phyloP scores from a whole-genome alignment of 2,888 invertebrate species.

The Calameuta filiformis region DNA sequence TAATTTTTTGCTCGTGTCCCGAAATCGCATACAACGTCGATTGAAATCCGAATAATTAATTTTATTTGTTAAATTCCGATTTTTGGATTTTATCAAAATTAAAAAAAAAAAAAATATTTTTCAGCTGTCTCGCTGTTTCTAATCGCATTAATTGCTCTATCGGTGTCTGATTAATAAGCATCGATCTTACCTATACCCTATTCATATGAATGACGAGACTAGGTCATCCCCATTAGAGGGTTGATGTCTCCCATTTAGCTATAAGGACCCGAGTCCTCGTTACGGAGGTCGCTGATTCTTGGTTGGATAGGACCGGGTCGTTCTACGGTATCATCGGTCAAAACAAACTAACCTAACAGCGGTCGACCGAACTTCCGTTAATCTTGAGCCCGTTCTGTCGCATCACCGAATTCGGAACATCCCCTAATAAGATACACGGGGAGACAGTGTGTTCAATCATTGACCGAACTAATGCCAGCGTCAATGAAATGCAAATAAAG shows the following conservation, averaged over 20 bases:
- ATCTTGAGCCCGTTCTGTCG: neutral
- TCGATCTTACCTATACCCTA: too few species aligned
- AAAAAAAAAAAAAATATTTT: too few species aligned
- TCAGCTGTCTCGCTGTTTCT: too few species aligned
- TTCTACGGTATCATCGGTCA: neutral
- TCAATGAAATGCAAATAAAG: neutral
- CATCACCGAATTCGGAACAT: neutral
- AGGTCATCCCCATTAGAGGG: neutral
- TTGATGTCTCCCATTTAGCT: neutral
- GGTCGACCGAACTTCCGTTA: neutral
- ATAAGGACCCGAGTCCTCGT: neutral
- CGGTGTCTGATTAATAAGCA: too few species aligned
- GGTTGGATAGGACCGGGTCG: neutral
- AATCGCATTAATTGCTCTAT: too few species aligned
- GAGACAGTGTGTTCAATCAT: neutral
- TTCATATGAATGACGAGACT: neutral
- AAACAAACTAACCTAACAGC: neutral
- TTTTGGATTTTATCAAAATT: too few species aligned
- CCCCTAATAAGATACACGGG: neutral
- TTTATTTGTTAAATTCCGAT: too few species aligned
- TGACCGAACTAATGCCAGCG: neutral
- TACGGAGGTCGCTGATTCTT: neutral
- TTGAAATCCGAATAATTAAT: too few species aligned
- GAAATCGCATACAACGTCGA: too few species aligned
- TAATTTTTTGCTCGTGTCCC: rapidly evolving